Evolutionary conservation across 2,113 vertebrate species (phyloP), one percentile per base, ranked within the genome.

Genomic region (Rostratula benghalensis): DNA sequence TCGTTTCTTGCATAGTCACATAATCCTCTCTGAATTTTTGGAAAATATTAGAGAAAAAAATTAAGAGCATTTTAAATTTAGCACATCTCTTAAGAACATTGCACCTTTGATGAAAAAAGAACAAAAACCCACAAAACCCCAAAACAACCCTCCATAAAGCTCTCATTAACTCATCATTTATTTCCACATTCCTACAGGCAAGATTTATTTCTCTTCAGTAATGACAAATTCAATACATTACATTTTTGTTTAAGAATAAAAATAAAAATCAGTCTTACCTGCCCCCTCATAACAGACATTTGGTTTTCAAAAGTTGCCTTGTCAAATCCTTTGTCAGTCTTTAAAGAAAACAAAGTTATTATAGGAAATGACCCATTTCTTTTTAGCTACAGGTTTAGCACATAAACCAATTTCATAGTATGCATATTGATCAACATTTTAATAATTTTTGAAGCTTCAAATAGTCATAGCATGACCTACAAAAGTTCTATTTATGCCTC

Each of bases 241-340:
- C n/a, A n/a, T n/a, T n/a, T n/a, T n/a, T n/a, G n/a, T n/a, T n/a
- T n/a, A n/a, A 83, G 84, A 53, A 28, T 43, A 28, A 53, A 53
- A 15, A 27, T 28, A 53, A 53, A 25, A 93, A 85, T 11, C 10
- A 77, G 19, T 94, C 99, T 97, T 98, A 99, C 99, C 98, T 99
- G 99, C 51, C 99, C 99, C 81, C 99, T 98, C 99, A 99, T 99
- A 48, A 99, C 99, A 31, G 99, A 99, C 99, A 99, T 99, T 96
- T 99, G 99, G 92, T 98, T 99, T 97, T 99, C 99, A 98, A 99
- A 99, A 94, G 98, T 99, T 84, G 98, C 97, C 97, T 98, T 99
- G 98, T 99, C 99, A 94, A 99, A 99, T 56, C 99, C 98, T 98
- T 98, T 99, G 97, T 99, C 99, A 6, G 96, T 98, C 99, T 99